phyloP scores from a whole-genome alignment of 2,113 vertebrate species.

The Neofelis nebulosa region DNA sequence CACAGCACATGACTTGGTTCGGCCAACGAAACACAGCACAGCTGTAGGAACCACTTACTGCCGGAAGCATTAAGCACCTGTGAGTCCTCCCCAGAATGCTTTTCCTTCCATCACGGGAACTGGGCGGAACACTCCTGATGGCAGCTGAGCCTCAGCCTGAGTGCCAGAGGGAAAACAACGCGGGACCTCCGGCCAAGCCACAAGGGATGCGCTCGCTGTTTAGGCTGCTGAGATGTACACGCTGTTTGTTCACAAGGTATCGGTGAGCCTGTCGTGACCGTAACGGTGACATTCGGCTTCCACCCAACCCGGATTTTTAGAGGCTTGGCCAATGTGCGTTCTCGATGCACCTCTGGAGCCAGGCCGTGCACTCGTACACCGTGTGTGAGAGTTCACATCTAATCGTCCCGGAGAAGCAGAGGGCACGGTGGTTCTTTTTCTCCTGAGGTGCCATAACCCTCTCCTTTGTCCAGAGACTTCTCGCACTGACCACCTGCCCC shows the following conservation, averaged over 20 bases:
- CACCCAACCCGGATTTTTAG: fast-evolving
- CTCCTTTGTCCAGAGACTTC: neutral
- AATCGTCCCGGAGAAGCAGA: neutral
- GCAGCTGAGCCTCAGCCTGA: neutral
- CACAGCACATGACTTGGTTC: neutral
- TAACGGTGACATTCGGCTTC: neutral
- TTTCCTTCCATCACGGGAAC: neutral
- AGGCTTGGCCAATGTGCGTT: too few species aligned
- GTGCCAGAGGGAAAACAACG: fast-evolving
- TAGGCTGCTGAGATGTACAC: too few species aligned
- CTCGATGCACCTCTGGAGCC: fast-evolving
- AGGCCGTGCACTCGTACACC: fast-evolving
- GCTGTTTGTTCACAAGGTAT: too few species aligned
- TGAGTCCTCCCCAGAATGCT: neutral
- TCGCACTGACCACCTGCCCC: too few species aligned
- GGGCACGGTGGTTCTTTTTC: neutral
- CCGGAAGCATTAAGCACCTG: fast-evolving
- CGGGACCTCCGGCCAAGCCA: fast-evolving
- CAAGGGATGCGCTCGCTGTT: fast-evolving
- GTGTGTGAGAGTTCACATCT: neutral
- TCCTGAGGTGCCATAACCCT: neutral
- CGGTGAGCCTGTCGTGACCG: neutral
- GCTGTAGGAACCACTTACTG: fast-evolving
- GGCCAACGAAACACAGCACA: neutral
- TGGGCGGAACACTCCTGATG: neutral